phyloP scores from a whole-genome alignment of 2,113 vertebrate genomes.

The Larimichthys polyactis region DNA sequence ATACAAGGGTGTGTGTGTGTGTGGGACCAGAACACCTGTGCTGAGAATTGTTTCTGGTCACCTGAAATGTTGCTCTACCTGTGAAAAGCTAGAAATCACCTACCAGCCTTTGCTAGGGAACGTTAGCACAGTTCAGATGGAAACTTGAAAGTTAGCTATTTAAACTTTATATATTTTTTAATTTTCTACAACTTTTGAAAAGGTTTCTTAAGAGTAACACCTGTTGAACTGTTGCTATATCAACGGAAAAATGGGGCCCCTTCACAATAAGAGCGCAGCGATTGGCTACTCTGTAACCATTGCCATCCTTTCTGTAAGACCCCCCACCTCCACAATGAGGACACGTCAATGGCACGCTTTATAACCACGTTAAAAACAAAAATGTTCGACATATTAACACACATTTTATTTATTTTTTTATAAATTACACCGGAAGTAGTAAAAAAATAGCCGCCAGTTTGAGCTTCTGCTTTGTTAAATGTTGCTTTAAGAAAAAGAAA shows the following conservation, averaged over 20 bases:
- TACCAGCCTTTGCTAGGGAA: not conserved
- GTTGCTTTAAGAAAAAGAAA: not conserved
- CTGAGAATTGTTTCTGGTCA: not conserved
- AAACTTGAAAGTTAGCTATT: too few species aligned
- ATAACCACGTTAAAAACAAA: not conserved
- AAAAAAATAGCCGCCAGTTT: not conserved
- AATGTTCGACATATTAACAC: not conserved
- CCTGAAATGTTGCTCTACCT: not conserved
- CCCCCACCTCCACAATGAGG: not conserved
- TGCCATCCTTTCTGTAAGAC: not conserved
- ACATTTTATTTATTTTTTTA: rapidly evolving
- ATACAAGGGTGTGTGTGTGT: not conserved
- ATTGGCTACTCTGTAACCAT: too few species aligned
- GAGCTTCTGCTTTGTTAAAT: not conserved
- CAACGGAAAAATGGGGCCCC: too few species aligned
- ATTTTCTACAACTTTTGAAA: too few species aligned
- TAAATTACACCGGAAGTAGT: not conserved
- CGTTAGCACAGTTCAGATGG: too few species aligned
- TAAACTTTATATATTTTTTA: too few species aligned
- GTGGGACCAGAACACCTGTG: not conserved
- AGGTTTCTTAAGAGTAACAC: too few species aligned
- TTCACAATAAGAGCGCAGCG: too few species aligned
- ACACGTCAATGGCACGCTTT: not conserved
- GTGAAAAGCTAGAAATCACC: not conserved
- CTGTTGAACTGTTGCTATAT: too few species aligned